A percentile compares a stretch with the other conserved stretches of the same genome.
These are phyloP conservation scores for Choloepus didactylus DNA, from an alignment of 2,797 vertebrate genomes.

Conservation along the genomic window DNA sequence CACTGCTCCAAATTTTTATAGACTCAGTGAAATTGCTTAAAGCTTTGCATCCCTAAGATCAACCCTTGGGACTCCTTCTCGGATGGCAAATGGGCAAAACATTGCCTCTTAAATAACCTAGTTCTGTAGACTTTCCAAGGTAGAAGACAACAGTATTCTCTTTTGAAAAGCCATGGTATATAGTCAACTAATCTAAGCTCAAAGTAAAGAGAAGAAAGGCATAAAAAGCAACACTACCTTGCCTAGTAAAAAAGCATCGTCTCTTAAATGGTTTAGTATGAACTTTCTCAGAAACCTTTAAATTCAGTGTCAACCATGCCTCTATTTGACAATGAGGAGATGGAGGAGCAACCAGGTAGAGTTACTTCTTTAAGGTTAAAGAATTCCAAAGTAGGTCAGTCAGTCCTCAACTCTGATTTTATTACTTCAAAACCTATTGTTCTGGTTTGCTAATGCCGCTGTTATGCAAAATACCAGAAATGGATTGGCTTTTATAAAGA, in stretches of 20 bases:
- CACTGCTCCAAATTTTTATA: neutral
- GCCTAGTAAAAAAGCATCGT: neutral
- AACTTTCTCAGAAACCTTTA: neutral
- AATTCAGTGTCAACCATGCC: neutral
- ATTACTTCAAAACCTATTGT: neutral
- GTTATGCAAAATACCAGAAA: too few species aligned
- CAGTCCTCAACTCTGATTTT: neutral
- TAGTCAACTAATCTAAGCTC: neutral
- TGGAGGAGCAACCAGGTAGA: neutral
- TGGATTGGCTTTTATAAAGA: too few species aligned
- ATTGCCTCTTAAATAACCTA: neutral
- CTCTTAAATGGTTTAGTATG: neutral
- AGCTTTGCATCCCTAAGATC: neutral
- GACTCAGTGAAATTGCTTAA: neutral
- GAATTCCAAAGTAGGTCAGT: neutral
- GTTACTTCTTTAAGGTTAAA: neutral
- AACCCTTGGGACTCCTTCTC: neutral
- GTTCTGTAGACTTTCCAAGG: neutral
- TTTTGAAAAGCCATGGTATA: neutral
- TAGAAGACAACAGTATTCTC: neutral
- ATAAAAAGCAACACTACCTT: neutral
- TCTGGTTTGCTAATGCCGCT: too few species aligned
- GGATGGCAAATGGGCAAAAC: neutral
- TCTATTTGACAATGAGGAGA: neutral
- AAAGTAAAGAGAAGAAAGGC: neutral